Conservation (phyloP, 2,888 invertebrate genomes). For the Leucoptera coffeella region DNA sequence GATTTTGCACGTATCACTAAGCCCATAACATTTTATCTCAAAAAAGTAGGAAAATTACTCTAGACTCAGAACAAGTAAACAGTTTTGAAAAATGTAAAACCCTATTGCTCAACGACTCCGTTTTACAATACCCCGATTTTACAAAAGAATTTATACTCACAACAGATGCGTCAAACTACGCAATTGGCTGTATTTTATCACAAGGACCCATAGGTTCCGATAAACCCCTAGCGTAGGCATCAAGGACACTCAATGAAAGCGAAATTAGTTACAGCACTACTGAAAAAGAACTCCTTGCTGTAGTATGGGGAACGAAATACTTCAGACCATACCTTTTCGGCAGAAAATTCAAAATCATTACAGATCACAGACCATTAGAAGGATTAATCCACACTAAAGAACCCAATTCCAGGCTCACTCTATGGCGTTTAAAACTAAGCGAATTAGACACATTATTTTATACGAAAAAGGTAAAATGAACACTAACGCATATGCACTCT, state of each 20-base stretch:
- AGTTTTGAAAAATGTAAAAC: conserved; percentile 8
- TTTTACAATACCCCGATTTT: conserved; percentile 10
- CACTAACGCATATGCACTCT: conserved; percentile 11
- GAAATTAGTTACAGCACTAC: conserved; percentile 9
- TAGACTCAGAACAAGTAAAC: conserved; percentile 5
- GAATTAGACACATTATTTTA: conserved; percentile 13
- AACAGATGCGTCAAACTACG: conserved; percentile 13
- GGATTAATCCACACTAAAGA: no score
- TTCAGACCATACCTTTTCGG: conserved; percentile 15
- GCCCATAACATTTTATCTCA: conserved; percentile 10
- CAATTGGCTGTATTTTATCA: conserved; percentile 11
- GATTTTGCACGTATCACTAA: conserved; percentile 10
- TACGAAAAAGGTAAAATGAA: conserved; percentile 13
- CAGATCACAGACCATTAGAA: conserved; percentile 11
- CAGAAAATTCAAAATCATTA: conserved; percentile 11
- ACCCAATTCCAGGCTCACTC: conserved; percentile 11
- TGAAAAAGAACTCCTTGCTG: conserved; percentile 11
- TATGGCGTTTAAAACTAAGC: conserved; percentile 13
- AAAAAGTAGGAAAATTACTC: conserved; percentile 5
- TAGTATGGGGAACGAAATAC: conserved; percentile 10
- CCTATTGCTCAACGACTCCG: conserved; percentile 2
- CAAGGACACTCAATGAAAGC: conserved; percentile 8
- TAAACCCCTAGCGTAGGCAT: conserved; percentile 10
- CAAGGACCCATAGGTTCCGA: conserved; percentile 8
- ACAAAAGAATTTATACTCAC: conserved; percentile 8